Percentiles rank a stretch among this genome's conserved stretches.
phyloP scores from a whole-genome alignment of 1,140 invertebrate genomes.

The Drosophila albomicans region DNA sequence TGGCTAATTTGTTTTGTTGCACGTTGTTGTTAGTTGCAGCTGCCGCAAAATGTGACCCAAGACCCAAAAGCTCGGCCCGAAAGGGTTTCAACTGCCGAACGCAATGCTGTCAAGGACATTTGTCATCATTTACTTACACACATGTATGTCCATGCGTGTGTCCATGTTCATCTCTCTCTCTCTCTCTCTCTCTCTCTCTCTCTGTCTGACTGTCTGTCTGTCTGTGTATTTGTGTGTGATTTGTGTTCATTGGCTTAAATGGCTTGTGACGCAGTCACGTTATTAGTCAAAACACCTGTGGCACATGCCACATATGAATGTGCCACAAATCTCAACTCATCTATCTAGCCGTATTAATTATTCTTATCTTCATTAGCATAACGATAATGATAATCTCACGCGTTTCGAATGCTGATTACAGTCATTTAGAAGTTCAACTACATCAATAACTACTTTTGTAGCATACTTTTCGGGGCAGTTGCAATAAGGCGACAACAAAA shows the following conservation, averaged over 20 bases:
- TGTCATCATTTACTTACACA: slow-evolving; percentile 82
- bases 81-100: slow-evolving; percentile 64
- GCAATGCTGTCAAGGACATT: slow-evolving; percentile 80
- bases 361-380: slow-evolving; percentile 22
- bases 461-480: no score
- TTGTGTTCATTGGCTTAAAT: slow-evolving; percentile 76
- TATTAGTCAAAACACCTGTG: slow-evolving; percentile 78
- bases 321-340: slow-evolving; percentile 49
- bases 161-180: slow-evolving; percentile 12
- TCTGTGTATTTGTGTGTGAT: slow-evolving; percentile 52
- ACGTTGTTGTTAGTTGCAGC: slow-evolving; percentile 83
- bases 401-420: neutral
- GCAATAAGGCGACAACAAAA: no score
- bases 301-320: slow-evolving; percentile 59
- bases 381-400: slow-evolving; percentile 7
- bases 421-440: neutral
- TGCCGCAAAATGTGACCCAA: slow-evolving; percentile 64
- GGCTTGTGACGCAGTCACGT: slow-evolving; percentile 60
- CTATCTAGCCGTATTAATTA: slow-evolving; percentile 65
- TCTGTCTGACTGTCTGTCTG: slow-evolving; percentile 24
- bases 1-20: slow-evolving; percentile 82
- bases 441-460: no score
- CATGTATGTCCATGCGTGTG: slow-evolving; percentile 23
- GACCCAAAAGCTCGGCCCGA: slow-evolving; percentile 11
- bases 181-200: neutral